Conservation (phyloP, 2,797 vertebrate genomes). For the Toxotes lorentzi region DNA sequence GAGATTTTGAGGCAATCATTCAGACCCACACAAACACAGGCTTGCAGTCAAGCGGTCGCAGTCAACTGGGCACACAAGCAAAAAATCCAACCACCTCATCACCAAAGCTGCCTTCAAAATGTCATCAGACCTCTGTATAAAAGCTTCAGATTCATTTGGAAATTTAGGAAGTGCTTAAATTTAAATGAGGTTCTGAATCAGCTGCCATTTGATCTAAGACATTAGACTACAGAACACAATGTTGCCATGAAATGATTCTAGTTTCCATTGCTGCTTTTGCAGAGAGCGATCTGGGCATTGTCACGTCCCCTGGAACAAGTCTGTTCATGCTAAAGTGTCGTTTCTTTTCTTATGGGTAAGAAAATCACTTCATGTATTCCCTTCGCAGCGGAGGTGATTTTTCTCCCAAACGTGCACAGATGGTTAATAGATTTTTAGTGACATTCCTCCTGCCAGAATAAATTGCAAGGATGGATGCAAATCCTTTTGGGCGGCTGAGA, state of each 20-base stretch:
- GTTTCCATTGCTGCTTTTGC: background rate
- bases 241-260: conserved; percentile 19
- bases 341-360: conserved; percentile 30
- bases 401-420: conserved; percentile 53
- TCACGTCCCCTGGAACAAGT: conserved; percentile 15
- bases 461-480: conserved; percentile 63
- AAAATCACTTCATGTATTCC: conserved; percentile 47
- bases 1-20: conserved; percentile 46
- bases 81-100: conserved; percentile 32
- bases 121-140: background rate
- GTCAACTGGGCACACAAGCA: conserved; percentile 46
- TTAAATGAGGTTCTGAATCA: conserved; percentile 17
- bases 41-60: conserved; percentile 36
- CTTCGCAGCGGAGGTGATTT: conserved; percentile 49
- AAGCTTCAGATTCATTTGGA: conserved; percentile 17
- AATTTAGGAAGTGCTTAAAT: conserved; percentile 9
- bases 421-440: conserved; percentile 73
- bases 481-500: conserved; percentile 63
- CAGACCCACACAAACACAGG: conserved; percentile 22
- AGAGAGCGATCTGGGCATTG: background rate
- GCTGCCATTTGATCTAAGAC: background rate
- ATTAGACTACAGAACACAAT: background rate
- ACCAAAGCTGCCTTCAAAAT: conserved; percentile 24
- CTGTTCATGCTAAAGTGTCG: conserved; percentile 26
- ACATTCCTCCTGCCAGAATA: conserved; percentile 59